Conservation (phyloP, 1,140 invertebrate species). For the Cydia pomonella region DNA sequence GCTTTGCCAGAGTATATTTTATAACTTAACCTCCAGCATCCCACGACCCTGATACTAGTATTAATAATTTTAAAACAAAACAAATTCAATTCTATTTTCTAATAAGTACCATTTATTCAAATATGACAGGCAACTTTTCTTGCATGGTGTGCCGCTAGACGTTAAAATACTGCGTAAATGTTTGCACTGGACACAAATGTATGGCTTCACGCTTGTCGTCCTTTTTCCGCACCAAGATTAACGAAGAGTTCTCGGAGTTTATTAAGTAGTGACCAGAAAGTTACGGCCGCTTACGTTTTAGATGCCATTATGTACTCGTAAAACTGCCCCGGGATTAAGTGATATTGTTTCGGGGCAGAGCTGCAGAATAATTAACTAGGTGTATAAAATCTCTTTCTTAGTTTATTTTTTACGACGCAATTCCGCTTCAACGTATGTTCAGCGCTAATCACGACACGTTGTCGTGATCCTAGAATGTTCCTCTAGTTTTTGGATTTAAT, state of each 20-base stretch:
- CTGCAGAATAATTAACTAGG: background rate
- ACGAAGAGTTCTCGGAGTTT: background rate
- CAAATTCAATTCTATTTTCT: too few species aligned
- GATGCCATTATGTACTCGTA: background rate
- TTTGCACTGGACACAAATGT: background rate
- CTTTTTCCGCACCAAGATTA: background rate
- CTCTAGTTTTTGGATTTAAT: too few species aligned
- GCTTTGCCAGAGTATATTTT: too few species aligned
- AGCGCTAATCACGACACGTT: background rate
- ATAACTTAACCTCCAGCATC: too few species aligned
- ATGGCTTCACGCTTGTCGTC: conserved; percentile 13
- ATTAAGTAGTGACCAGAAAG: background rate
- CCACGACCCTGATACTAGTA: too few species aligned
- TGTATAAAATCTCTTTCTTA: background rate
- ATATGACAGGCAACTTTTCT: too few species aligned
- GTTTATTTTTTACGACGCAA: background rate
- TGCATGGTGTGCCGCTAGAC: too few species aligned
- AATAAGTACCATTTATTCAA: too few species aligned
- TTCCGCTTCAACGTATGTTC: background rate
- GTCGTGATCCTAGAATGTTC: too few species aligned
- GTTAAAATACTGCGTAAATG: background rate
- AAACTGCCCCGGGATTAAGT: background rate
- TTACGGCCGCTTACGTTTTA: conserved; percentile 7
- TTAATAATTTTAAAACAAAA: too few species aligned
- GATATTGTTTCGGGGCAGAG: background rate